Evolutionary conservation across 2,888 invertebrate genomes (phyloP), one percentile per base, ranked within the genome.

Genomic region (Alloplasta piceator): DNA sequence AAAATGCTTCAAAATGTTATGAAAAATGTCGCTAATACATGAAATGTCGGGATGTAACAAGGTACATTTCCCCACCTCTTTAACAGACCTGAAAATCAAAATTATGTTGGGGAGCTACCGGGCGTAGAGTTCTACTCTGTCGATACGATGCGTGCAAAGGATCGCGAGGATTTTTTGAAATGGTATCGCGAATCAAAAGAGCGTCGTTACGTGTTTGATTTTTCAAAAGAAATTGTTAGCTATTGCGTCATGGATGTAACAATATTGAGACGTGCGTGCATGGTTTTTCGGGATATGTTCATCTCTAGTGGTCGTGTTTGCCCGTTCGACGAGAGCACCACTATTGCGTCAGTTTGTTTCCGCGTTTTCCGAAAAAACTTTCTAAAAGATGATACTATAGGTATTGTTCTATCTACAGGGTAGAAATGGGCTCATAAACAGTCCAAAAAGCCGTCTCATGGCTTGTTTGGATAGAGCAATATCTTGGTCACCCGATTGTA

Each of bases 211-310:
- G 74, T 80, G 0, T 90, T 89, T 79, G 74, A 88, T 80, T 85
- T 90, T 72, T 16, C 84, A 68, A 75, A 84, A 38, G 89, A 90
- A 61, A 46, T 91, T 0, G 61, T 87, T 0, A 82, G 74, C 10
- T 85, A 85, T 55, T 85, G 83, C 48, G 52, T 48, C 6, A 61
- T 61, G 2, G 83, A 86, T 58, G 88, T 89, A 0, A 83, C 81
- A 6, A 90, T 89, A 74, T 72, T 89, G n/a, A 78, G 85, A 7
- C 75, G 78, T 14, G 86, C 87, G 0, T 90, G 88, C 72, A n/a
- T 86, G 10, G 85, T 82, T 77, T 89, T 88, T 78, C 79, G 89
- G 52, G 41, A 84, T 48, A 67, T 79, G 6, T 78, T 90, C 39
- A 26, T 88, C 1, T 58, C 79, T n/a, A 78, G 70, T 10, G 82